Evolutionary conservation across 2,797 vertebrate genomes (phyloP), one percentile per base, ranked within the genome.

Genomic region (Xenopus petersii): DNA sequence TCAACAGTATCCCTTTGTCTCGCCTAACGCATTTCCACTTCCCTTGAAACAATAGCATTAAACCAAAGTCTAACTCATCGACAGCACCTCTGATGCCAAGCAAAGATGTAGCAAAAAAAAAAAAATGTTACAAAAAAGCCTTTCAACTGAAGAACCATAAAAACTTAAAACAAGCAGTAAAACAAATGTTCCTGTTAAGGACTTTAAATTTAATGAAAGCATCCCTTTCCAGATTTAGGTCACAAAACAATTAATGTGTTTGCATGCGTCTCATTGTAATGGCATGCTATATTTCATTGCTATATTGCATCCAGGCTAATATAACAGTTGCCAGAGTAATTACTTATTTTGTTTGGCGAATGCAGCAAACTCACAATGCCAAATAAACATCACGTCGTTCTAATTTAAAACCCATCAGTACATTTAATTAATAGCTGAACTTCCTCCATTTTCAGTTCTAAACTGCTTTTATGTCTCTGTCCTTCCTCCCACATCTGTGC

Each of bases 321-420:
- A 74, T 36, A 73, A 51, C 67, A 54, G 77, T 79, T 79, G 77
- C 77, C 77, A 70, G 71, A 62, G 67, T 74, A 79, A 79, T 79
- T 79, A 79, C 71, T 79, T 79, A 79, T 79, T 79, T 74, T 74
- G 77, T 74, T 79, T 74, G 77, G 71, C 77, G 2, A 74, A 70
- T 66, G 67, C 71, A 79, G 67, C 67, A 70, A 79, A 79, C 71
- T 74, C 77, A 70, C 61, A 79, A 79, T 73, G 71, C 77, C 71
- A 79, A 71, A 79, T 79, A 79, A 79, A 79, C 77, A 79, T 79
- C 71, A 70, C 71, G 42, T 64, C 13, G 42, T 74, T 70, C 77
- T 79, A 79, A 79, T 79, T 79, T 79, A 79, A 79, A 79, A 79
- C 61, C 77, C 77, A 79, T 79, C 71, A 79, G 77, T 70, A 79